Evolutionary conservation across 1,140 invertebrate genomes (phyloP).

Genomic region (Pseudomyrmex gracilis): DNA sequence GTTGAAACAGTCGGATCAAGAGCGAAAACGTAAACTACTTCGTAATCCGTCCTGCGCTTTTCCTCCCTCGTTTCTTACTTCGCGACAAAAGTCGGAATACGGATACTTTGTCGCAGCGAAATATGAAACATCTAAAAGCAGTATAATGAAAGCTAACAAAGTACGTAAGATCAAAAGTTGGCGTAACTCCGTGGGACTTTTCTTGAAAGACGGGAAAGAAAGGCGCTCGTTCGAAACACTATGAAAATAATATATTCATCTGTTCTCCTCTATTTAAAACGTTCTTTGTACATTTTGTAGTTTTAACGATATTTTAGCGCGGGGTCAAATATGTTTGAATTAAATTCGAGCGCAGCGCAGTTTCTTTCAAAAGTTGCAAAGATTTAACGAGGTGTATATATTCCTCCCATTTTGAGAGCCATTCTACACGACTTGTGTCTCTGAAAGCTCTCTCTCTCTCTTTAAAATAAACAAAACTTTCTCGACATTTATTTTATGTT

Average conservation of each 20-base stretch:
- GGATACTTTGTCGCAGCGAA: conserved; percentile 7
- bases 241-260: conserved; percentile 24
- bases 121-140: conserved; percentile 34
- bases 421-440: conserved; percentile 1
- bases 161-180: conserved; percentile 41
- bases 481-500: too few species aligned
- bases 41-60: conserved; percentile 33
- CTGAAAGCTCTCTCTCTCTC: not conserved
- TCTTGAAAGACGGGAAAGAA: conserved; percentile 8
- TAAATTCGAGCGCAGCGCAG: not conserved
- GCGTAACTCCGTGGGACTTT: not conserved
- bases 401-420: not conserved
- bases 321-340: not conserved
- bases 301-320: not conserved
- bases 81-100: conserved; percentile 28
- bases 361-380: not conserved
- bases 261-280: not conserved
- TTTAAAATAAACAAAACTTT: conserved; percentile 8
- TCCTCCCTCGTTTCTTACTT: not conserved
- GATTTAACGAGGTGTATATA: not conserved
- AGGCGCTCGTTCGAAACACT: not conserved
- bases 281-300: not conserved
- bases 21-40: conserved; percentile 45
- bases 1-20: conserved; percentile 26
- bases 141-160: conserved; percentile 27